A percentile compares a stretch with the other conserved stretches of the same genome.
Conservation (phyloP, 2,888 invertebrate species). For the Mystacides longicornis region DNA sequence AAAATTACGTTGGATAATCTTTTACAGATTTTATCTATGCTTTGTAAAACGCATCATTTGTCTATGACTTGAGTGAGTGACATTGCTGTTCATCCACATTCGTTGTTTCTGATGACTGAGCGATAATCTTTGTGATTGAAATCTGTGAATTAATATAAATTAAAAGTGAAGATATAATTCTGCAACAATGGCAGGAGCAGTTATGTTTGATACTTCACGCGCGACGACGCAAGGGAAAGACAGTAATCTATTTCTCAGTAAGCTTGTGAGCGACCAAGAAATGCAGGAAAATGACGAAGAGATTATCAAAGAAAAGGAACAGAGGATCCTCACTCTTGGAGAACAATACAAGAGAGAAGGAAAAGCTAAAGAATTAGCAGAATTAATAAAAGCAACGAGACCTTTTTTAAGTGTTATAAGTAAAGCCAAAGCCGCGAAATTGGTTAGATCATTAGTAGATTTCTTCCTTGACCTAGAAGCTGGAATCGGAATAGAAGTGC, state of each 20-base stretch:
- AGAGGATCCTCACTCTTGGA: constrained; percentile 87
- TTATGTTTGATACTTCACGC: constrained; percentile 79
- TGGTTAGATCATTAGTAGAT: constrained; percentile 94
- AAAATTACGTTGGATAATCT: no score
- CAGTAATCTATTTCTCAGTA: constrained; percentile 64
- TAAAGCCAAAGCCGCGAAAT: constrained; percentile 98
- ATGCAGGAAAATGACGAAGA: constrained; percentile 80
- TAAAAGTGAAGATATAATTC: constrained; percentile 25
- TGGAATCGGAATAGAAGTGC: constrained; percentile 89
- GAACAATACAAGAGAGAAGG: constrained; percentile 88
- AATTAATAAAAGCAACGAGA: constrained; percentile 89
- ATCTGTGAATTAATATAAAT: neutral
- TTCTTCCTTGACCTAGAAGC: constrained; percentile 96
- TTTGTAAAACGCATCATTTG: constrained; percentile 7
- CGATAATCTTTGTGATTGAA: constrained; percentile 30
- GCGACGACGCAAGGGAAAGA: constrained; percentile 68
- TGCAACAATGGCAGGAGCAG: constrained; percentile 73
- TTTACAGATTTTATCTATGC: no score
- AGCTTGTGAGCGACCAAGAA: constrained; percentile 71
- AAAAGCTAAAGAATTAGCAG: constrained; percentile 85
- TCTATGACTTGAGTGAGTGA: constrained; percentile 11
- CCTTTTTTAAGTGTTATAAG: constrained; percentile 93
- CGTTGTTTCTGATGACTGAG: constrained; percentile 37
- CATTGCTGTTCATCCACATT: constrained; percentile 14
- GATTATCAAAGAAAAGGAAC: constrained; percentile 69